phyloP scores from a whole-genome alignment of 2,888 invertebrate species.

The Nomada fabriciana region DNA sequence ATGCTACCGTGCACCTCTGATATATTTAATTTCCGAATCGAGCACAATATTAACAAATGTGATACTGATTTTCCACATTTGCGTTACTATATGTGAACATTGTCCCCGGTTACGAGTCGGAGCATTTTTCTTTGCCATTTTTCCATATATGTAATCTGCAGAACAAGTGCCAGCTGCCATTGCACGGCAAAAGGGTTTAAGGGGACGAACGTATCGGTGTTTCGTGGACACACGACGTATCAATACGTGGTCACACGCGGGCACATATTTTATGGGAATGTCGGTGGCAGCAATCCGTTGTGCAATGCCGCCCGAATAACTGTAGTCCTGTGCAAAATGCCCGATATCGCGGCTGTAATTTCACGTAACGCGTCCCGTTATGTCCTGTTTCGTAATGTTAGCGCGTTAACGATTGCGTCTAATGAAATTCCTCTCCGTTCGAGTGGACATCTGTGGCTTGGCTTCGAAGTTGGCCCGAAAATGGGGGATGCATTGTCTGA shows the following conservation, averaged over 20 bases:
- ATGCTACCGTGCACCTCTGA: no score
- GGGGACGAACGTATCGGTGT: neutral
- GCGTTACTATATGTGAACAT: no score
- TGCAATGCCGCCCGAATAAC: conserved; percentile 39
- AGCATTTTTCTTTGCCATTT: no score
- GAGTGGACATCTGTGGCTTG: conserved; percentile 23
- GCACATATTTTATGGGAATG: conserved; percentile 22
- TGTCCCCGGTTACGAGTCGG: no score
- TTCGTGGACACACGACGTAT: conserved; percentile 25
- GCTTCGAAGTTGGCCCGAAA: neutral
- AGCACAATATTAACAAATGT: no score
- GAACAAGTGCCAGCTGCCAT: no score
- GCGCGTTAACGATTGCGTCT: conserved; percentile 32
- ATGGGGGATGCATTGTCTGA: neutral
- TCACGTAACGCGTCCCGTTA: conserved; percentile 34
- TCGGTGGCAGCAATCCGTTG: neutral
- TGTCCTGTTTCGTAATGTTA: conserved; percentile 28
- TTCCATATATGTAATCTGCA: no score
- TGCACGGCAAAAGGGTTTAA: no score
- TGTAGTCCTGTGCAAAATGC: conserved; percentile 38
- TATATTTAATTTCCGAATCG: no score
- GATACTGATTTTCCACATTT: no score
- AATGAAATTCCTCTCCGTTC: conserved; percentile 48
- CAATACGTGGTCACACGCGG: neutral
- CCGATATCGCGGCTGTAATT: conserved; percentile 40